These are phyloP conservation scores for Achatina immaculata DNA, from an alignment of 1,140 invertebrate genomes.

Conservation along the genomic window DNA sequence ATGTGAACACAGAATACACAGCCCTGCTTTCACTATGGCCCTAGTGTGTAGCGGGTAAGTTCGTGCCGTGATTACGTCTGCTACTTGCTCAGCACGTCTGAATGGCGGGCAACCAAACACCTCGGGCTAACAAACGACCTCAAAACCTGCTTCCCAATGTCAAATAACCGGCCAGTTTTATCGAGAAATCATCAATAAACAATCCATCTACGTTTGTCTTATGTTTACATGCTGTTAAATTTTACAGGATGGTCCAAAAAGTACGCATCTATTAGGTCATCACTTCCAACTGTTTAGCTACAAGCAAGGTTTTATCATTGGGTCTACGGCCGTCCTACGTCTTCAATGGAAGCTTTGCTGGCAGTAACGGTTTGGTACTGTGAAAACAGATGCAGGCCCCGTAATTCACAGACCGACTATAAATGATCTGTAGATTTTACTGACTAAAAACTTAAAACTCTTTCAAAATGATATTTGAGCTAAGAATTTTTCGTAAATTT, in stretches of 20 bases:
- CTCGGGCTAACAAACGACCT: slow-evolving; percentile 62
- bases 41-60: too few relatives aligned
- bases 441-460: background rate
- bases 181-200: slow-evolving; percentile 63
- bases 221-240: background rate
- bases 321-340: slow-evolving; percentile 15
- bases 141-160: slow-evolving; percentile 61
- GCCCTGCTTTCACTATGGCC: too few relatives aligned
- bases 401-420: background rate
- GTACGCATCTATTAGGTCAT: slow-evolving; percentile 30
- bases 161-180: slow-evolving; percentile 58
- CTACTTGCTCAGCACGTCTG: too few relatives aligned
- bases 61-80: too few relatives aligned
- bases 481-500: background rate
- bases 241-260: slow-evolving; percentile 9
- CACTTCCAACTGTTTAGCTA: background rate
- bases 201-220: slow-evolving; percentile 34
- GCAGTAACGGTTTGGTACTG: background rate
- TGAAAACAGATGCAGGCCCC: background rate
- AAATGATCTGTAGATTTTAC: background rate
- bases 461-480: background rate
- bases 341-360: slow-evolving; percentile 36
- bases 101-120: slow-evolving; percentile 16
- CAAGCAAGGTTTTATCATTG: slow-evolving; percentile 21
- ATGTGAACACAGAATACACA: too few relatives aligned